Base-by-base conservation (phyloP, 2,797 vertebrate species). In the Mionectes olivaceus region DNA sequence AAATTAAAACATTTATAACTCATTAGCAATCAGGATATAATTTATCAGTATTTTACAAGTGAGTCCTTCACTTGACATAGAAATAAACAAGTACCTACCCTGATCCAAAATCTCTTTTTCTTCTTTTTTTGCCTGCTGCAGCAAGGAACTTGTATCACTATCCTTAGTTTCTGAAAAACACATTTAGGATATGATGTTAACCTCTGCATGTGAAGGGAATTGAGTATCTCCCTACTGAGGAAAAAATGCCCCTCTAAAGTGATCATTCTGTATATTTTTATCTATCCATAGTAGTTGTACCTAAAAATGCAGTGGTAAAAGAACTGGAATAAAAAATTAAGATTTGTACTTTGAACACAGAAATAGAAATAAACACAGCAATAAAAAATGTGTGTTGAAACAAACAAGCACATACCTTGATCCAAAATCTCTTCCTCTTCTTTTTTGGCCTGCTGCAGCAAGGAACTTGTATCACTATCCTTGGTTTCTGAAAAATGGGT, bases 31-130 rank as follows among this genome's bases (percentile, higher is more conserved):
- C 32, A 74, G 12, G 44, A 78, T 65, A 44, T 23, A 68, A 33
- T 87, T 82, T 91, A 77, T 32, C 37, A 76, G 9, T 55, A 47
- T 63, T 95, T 52, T 59, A 61, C 19, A 47, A 80, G 27, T 25
- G 5, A 65, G 22, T 43, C 32, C 5, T 44, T 60, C 68, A 56
- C 30, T 44, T 70, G 28, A 76, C 35, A 71, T 0, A 60, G 27
- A 94, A 90, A 76, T 35, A 77, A 95, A 39, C 24, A 78, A 74
- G 79, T 77, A 98, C 98, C 97, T 98, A 99, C 99, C 98, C 95
- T 99, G 98, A 97, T 99, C 98, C 95, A 98, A 96, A 92, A 96
- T 95, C 33, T 98, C 98, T 49, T 98, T 97, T 79, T 98, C 98
- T 69, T 97, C 98, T 82, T 97, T 97, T 94, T 97, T 98, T 61